Percentiles rank a stretch among this genome's conserved stretches.
These are phyloP conservation scores for Aix galericulata DNA, from an alignment of 2,113 vertebrate species.

Conservation along the genomic window DNA sequence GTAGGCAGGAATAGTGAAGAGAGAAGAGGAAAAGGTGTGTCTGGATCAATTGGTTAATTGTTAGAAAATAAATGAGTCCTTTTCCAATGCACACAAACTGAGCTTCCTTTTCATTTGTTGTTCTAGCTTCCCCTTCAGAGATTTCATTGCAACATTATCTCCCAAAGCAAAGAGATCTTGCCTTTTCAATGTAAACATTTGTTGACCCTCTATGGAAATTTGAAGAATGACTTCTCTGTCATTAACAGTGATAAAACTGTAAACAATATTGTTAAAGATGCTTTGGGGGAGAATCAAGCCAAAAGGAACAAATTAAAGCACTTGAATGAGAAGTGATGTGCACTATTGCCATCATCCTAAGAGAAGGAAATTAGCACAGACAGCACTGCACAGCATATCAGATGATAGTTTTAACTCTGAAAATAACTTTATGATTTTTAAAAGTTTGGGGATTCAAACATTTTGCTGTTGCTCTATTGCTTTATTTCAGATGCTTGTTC, in stretches of 20 bases:
- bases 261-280: background rate
- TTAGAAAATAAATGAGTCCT: conserved; percentile 15
- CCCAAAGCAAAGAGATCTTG: background rate
- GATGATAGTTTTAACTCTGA: background rate
- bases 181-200: background rate
- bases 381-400: background rate
- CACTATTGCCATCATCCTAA: background rate
- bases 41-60: conserved; percentile 19
- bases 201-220: background rate
- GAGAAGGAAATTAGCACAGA: background rate
- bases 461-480: background rate
- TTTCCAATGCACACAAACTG: background rate
- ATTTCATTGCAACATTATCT: background rate
- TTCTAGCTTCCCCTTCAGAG: background rate
- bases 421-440: background rate
- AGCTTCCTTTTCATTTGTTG: conserved; percentile 30
- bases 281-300: background rate
- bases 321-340: background rate
- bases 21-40: conserved; percentile 21
- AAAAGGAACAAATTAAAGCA: background rate
- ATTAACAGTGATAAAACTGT: background rate
- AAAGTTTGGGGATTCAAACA: background rate
- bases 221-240: background rate
- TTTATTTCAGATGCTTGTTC: background rate
- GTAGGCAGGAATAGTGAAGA: background rate